Evolutionary conservation across 2,113 vertebrate species (phyloP), one percentile per base, ranked within the genome.

Genomic region (Neopipo cinnamomea): DNA sequence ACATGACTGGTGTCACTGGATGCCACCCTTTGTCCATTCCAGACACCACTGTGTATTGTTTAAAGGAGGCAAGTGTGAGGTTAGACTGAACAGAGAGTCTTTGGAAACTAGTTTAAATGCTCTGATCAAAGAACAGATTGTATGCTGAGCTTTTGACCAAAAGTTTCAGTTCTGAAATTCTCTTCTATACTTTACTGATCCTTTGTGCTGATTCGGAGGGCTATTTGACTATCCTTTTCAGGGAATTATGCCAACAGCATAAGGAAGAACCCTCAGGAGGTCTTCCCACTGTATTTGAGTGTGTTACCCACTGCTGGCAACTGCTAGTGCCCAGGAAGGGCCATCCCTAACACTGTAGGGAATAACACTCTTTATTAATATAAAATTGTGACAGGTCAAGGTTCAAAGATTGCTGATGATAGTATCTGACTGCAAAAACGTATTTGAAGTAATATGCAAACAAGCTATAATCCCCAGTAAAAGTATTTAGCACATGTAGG

Each of bases 31-130:
- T 59, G 30, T 39, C 71, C 8, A 21, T 91, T 86, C 11, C 80
- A 59, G 35, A 31, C 33, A 39, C 15, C 11, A 15, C 0, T 63
- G 12, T 4, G 3, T 63, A 14, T 41, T 1, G 0, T 75, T 85
- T 50, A n/a, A 72, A 55, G 30, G 10, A 82, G 85, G 7, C 0
- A 72, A 68, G 8, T 16, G n/a, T 16, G 58, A 76, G 4, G 8
- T 35, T 79, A 63, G 39, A 50, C 9, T 0, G 3, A 70, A 20
- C 27, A 65, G 39, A 55, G 14, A 55, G 50, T 67, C 37, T 68
- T 46, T n/a, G 27, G 30, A 21, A 92, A 59, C n/a, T 7, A 5
- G 9, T 53, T 87, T 41, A 79, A 75, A 75, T 35, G 18, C 4
- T 82, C 21, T 59, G 33, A 33, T 47, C 0, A 4, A 63, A 68